Evolutionary conservation across 1,140 invertebrate genomes (phyloP).

Genomic region (Forficula auricularia): DNA sequence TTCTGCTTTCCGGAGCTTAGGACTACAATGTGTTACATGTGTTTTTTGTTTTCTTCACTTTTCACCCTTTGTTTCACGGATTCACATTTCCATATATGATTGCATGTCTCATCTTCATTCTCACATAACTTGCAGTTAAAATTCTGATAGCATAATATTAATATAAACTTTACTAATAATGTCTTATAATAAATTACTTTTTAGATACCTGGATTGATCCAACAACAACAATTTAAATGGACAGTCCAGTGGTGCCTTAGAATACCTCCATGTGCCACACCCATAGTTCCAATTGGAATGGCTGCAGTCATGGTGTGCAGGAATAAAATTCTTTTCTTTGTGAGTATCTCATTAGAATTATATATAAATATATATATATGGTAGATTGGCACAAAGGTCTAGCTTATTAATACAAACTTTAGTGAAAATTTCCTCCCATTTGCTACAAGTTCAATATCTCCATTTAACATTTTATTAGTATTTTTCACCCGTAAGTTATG

Average conservation of each 20-base stretch:
- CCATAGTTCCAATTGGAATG: constrained; percentile 68
- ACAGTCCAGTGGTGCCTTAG: constrained; percentile 76
- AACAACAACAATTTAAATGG: constrained; percentile 59
- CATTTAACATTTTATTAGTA: constrained; percentile 10
- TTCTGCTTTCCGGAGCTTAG: too few species aligned
- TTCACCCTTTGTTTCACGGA: too few species aligned
- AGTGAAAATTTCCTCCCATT: constrained; percentile 3
- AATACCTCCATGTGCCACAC: constrained; percentile 67
- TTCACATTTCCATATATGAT: neutral
- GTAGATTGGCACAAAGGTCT: too few species aligned
- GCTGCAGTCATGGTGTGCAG: constrained; percentile 64
- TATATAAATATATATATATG: too few species aligned
- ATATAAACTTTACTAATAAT: too few species aligned
- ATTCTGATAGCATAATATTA: too few species aligned
- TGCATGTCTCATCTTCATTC: neutral
- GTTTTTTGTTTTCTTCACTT: too few species aligned
- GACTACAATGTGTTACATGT: too few species aligned
- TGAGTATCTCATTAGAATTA: too few species aligned
- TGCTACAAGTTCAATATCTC: constrained; percentile 6
- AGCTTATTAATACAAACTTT: too few species aligned
- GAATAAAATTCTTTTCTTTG: constrained; percentile 78
- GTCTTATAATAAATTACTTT: too few species aligned
- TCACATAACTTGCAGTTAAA: constrained; percentile 2
- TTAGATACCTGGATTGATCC: constrained; percentile 38
- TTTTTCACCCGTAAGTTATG: too few species aligned